Conservation (phyloP, 53 echinoderm and acorn worm genomes). For the Astropecten irregularis region DNA sequence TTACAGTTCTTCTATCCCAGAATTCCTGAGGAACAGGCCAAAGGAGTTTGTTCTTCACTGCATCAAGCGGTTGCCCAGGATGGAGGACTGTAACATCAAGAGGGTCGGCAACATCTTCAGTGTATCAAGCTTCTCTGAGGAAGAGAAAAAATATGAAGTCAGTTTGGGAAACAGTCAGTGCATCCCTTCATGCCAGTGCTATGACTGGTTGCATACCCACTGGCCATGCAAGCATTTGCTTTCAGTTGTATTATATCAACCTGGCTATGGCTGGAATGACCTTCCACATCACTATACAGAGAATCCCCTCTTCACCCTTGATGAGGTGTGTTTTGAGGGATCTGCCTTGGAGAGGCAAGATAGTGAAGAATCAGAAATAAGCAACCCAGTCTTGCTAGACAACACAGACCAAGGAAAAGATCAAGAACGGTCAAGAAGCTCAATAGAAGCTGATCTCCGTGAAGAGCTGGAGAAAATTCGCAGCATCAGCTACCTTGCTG, state of each 20-base stretch:
- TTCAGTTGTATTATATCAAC: not conserved
- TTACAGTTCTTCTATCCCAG: not conserved
- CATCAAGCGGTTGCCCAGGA: not conserved
- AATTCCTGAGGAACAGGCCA: not conserved
- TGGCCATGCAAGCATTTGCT: constrained; percentile 23
- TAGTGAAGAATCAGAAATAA: too few species aligned
- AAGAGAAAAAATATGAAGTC: not conserved
- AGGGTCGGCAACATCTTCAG: not conserved
- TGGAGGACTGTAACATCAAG: not conserved
- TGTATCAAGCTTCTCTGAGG: not conserved
- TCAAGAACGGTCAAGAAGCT: too few species aligned
- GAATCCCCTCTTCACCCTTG: too few species aligned
- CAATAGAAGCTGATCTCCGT: too few species aligned
- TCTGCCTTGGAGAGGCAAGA: too few species aligned
- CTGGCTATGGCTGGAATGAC: not conserved
- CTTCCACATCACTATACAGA: not conserved
- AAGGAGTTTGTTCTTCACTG: not conserved
- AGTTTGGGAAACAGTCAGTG: not conserved
- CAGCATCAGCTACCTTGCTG: too few species aligned
- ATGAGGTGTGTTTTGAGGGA: too few species aligned
- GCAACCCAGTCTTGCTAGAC: too few species aligned
- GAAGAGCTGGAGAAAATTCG: too few species aligned
- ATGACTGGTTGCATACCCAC: constrained; percentile 15
- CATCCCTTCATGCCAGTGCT: constrained; percentile 23
- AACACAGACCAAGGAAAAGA: too few species aligned